Conservation (phyloP, 2,888 invertebrate species). For the Rhagonycha fulva region DNA sequence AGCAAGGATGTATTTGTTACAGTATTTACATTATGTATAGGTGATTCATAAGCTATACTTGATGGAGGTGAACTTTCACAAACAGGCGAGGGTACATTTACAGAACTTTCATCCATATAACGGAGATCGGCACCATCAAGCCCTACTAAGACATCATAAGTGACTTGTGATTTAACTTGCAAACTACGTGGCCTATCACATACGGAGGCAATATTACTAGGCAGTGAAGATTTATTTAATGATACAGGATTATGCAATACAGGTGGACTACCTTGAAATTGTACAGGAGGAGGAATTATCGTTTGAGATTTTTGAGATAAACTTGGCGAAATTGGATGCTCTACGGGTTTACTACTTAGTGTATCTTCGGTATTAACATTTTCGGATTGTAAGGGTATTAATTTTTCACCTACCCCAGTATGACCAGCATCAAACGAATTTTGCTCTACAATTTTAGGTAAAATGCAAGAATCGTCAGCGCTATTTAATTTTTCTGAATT, state of each 20-base stretch:
- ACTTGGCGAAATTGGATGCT: constrained; percentile 52
- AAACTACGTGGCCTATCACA: constrained; percentile 59
- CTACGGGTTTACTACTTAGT: constrained; percentile 35
- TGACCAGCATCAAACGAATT: constrained; percentile 67
- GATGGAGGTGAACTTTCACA: constrained; percentile 77
- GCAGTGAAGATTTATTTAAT: constrained; percentile 68
- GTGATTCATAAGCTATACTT: constrained; percentile 66
- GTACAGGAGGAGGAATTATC: constrained; percentile 75
- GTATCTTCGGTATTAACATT: constrained; percentile 14
- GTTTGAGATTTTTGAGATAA: constrained; percentile 60
- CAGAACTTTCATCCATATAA: constrained; percentile 91
- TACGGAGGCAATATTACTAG: constrained; percentile 63
- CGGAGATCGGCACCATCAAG: constrained; percentile 86
- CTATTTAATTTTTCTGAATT: constrained; percentile 40
- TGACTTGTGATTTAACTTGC: constrained; percentile 57
- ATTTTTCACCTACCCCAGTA: constrained; percentile 47
- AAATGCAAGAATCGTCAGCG: constrained; percentile 50
- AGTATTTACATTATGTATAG: constrained; percentile 56
- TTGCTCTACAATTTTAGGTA: constrained; percentile 68
- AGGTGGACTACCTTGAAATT: constrained; percentile 72
- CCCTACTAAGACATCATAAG: constrained; percentile 77
- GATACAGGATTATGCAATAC: constrained; percentile 70
- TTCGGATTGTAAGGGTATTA: constrained; percentile 38
- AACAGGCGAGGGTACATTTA: constrained; percentile 77
- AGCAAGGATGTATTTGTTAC: constrained; percentile 66